A percentile compares a stretch with the other conserved stretches of the same genome.
Conservation (phyloP, 2,888 invertebrate genomes). For the Tinea trinotella region DNA sequence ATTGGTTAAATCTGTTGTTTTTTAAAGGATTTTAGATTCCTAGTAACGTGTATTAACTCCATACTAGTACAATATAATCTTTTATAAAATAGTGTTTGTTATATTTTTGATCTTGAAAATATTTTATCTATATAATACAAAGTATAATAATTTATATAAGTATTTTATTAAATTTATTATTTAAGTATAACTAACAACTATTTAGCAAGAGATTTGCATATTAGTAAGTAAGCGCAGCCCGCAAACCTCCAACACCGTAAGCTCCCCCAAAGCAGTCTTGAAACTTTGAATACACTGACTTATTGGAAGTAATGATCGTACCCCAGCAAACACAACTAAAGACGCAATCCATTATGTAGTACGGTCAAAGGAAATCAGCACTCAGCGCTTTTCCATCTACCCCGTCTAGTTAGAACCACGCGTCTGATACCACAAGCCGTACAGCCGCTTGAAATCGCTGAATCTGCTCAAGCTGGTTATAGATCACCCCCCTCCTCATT, state of each 20-base stretch:
- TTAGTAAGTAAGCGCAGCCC: no score
- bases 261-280: background rate
- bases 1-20: no score
- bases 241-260: background rate
- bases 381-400: slow-evolving; percentile 15
- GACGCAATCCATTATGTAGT: slow-evolving; percentile 15
- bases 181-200: no score
- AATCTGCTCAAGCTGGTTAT: slow-evolving; percentile 18
- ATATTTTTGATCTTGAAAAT: no score
- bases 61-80: no score
- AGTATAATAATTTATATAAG: no score
- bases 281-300: slow-evolving; percentile 9
- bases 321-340: slow-evolving; percentile 15
- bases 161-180: no score
- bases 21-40: no score
- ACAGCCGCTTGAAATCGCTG: slow-evolving; percentile 20
- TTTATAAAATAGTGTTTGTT: no score
- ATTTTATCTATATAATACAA: no score
- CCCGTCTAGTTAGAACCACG: slow-evolving; percentile 18
- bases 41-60: no score
- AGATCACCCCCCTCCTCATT: slow-evolving; percentile 18
- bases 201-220: no score
- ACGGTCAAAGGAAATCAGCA: slow-evolving; percentile 14
- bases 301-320: slow-evolving; percentile 12
- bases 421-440: slow-evolving; percentile 22